These are phyloP conservation scores for Gisinianus flammeolus DNA, from an alignment of 2,888 invertebrate genomes.

Conservation along the genomic window DNA sequence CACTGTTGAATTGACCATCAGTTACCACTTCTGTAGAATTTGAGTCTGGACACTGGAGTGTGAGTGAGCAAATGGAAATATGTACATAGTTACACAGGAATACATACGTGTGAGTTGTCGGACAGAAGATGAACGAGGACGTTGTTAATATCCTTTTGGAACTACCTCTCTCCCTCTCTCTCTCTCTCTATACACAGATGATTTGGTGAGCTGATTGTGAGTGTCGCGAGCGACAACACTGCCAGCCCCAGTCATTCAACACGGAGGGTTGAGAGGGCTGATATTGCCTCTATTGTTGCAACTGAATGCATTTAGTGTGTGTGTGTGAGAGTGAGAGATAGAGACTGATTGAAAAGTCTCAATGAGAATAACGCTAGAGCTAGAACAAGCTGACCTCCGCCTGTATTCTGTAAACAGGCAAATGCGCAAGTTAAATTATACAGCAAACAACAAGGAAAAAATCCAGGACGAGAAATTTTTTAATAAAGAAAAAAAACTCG, in stretches of 20 bases:
- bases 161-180: neutral
- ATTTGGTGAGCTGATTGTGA: too few relatives aligned
- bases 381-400: too few relatives aligned
- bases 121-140: neutral
- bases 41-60: neutral
- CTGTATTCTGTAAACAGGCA: too few relatives aligned
- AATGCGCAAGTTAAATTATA: too few relatives aligned
- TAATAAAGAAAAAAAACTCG: too few relatives aligned
- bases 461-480: too few relatives aligned
- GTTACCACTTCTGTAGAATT: neutral
- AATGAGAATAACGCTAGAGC: constrained; percentile 19
- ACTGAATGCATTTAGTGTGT: too few relatives aligned
- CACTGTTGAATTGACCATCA: neutral
- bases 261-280: too few relatives aligned
- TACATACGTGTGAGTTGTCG: too few relatives aligned
- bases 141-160: neutral
- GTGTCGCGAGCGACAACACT: too few relatives aligned
- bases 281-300: constrained; percentile 19
- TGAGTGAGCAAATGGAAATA: neutral
- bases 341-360: constrained; percentile 23
- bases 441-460: too few relatives aligned
- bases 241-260: constrained; percentile 20
- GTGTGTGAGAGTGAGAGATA: too few relatives aligned
- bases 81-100: constrained; percentile 3
- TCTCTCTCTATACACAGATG: neutral